phyloP scores from a whole-genome alignment of 2,113 vertebrate species.

The Petrocephalus zakoni region DNA sequence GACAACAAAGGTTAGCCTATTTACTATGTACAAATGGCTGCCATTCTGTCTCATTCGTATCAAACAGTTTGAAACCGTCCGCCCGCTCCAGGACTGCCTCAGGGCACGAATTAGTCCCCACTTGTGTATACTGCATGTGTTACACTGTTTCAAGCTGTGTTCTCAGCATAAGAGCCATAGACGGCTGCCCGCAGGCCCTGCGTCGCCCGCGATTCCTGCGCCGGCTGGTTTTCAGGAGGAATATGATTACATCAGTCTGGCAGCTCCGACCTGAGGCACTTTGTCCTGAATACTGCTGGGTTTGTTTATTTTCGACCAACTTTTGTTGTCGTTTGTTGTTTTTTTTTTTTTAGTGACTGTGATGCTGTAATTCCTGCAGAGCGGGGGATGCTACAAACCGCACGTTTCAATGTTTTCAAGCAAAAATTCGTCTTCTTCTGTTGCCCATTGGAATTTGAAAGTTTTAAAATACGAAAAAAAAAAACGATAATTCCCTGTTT shows the following conservation, averaged over 20 bases:
- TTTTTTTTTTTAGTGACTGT: not conserved
- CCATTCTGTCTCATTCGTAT: not conserved
- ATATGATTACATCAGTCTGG: slow-evolving; percentile 38
- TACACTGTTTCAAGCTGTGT: slow-evolving; percentile 36
- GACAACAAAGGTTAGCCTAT: not conserved
- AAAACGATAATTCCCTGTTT: not conserved
- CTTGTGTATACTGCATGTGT: slow-evolving; percentile 34
- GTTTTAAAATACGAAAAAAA: not conserved
- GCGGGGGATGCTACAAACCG: not conserved
- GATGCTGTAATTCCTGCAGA: not conserved
- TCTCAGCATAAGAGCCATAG: slow-evolving; percentile 39
- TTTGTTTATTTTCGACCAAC: slow-evolving; percentile 30
- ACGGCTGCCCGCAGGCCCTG: slow-evolving; percentile 33
- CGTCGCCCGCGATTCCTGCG: slow-evolving; percentile 32
- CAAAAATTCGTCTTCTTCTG: not conserved
- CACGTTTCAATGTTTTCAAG: not conserved
- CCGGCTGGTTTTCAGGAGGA: slow-evolving; percentile 29
- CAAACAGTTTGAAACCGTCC: slow-evolving; percentile 27
- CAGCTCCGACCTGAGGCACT: slow-evolving; percentile 43
- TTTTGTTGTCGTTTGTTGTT: not conserved
- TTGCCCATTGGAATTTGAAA: not conserved
- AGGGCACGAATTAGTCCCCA: slow-evolving; percentile 45
- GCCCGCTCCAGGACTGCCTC: slow-evolving; percentile 30
- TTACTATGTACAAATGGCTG: slow-evolving; percentile 9
- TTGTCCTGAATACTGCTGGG: slow-evolving; percentile 30